Evolutionary conservation across 2,797 vertebrate genomes (phyloP), one percentile per base, ranked within the genome.

Genomic region (Hippoglossus hippoglossus): DNA sequence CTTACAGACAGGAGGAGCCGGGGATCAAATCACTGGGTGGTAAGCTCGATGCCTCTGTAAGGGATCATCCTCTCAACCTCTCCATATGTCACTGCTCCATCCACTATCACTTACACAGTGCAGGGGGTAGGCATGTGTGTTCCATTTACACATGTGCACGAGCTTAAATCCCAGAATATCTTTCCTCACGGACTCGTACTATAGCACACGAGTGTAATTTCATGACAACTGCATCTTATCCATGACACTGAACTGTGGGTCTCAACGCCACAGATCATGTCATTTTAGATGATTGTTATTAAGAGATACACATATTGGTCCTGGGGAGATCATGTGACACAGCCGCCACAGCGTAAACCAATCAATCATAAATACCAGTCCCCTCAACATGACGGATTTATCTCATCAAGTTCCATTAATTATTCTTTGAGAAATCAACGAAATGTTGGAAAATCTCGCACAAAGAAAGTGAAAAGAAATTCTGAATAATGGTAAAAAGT

Each of bases 311-410:
- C 5, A 13, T 1, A 19, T 50, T 2, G 31, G 9, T 22, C 2
- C 15, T 7, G 31, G 7, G 11, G 34, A 34, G 59, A 59, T 49
- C 34, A 12, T 59, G 19, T 58, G 46, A 64, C 5, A 5, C 19
- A 54, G n/a, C n/a, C 57, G 58, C 15, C 34, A 57, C 18, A 54
- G 54, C 60, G 36, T 46, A 22, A 70, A 54, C 39, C 7, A 26
- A 18, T 41, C 28, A 67, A 3, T 11, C 24, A 25, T 63, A 46
- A 58, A 47, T 53, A 47, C 36, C 36, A 4, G 36, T 12, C 12
- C 36, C 12, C 36, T 13, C 36, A 39, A 13, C 36, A 39, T 12
- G 36, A 10, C 3, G 3, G 36, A 39, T 36, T 31, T 36, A 36
- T 36, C 36, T 39, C 10, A 13, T 39, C 11, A 13, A 39, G 36